Percentiles rank a stretch among this genome's conserved stretches.
Conservation (phyloP, 2,888 invertebrate species). For the Eristalis tenax region DNA sequence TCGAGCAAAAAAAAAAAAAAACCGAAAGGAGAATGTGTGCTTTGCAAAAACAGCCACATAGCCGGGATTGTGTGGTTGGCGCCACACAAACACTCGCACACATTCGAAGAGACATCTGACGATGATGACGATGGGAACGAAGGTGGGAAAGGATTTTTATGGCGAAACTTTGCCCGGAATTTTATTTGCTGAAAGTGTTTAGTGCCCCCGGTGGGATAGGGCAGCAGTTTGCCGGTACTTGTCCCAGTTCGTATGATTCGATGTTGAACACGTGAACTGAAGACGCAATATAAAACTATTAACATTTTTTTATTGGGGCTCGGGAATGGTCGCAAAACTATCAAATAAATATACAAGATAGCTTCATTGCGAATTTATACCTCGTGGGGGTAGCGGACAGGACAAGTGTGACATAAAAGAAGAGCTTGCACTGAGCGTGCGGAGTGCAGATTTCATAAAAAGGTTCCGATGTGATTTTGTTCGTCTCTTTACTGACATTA, state of each 20-base stretch:
- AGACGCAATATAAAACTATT: constrained; percentile 49
- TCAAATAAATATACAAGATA: constrained; percentile 37
- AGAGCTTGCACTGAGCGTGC: neutral
- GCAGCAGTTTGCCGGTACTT: constrained; percentile 41
- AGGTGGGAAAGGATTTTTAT: constrained; percentile 68
- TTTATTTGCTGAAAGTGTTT: constrained; percentile 59
- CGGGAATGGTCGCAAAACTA: constrained; percentile 8
- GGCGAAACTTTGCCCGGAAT: constrained; percentile 52
- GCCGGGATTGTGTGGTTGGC: constrained; percentile 40
- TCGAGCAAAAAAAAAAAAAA: neutral
- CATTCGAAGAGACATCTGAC: constrained; percentile 12
- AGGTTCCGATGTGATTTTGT: neutral
- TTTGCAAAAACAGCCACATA: constrained; percentile 22
- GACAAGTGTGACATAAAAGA: neutral
- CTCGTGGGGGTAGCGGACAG: neutral
- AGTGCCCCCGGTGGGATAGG: constrained; percentile 45
- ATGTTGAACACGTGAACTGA: constrained; percentile 49
- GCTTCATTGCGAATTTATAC: constrained; percentile 42
- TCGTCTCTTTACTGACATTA: neutral
- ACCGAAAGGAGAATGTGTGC: constrained; percentile 5
- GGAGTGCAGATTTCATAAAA: neutral
- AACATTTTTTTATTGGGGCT: constrained; percentile 49
- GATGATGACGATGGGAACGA: constrained; percentile 31
- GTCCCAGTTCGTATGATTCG: constrained; percentile 48
- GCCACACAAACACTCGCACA: constrained; percentile 32